Evolutionary conservation across 2,888 invertebrate species (phyloP).

Genomic region (Trachelus tabidus): DNA sequence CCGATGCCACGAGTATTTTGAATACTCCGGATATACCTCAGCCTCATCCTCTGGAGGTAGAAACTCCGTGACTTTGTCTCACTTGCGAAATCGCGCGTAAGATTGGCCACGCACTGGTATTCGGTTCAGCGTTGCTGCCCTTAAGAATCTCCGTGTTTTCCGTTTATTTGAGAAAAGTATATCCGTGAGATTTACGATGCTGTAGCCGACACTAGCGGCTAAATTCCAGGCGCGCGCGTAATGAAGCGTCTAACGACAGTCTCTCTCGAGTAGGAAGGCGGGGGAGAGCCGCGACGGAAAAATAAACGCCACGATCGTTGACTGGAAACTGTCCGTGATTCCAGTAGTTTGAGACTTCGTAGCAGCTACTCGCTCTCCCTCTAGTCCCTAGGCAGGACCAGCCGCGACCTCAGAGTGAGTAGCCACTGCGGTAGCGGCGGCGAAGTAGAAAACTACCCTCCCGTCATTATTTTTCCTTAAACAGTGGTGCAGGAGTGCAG

Average conservation of each 20-base stretch:
- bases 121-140: too few relatives aligned
- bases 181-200: background rate
- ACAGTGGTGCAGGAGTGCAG: constrained; percentile 29
- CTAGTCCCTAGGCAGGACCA: background rate
- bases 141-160: background rate
- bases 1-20: background rate
- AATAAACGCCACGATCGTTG: constrained; percentile 12
- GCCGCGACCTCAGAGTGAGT: constrained; percentile 7
- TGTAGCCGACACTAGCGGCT: constrained; percentile 30
- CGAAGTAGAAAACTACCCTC: constrained; percentile 30
- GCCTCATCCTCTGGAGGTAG: background rate
- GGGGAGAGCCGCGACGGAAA: background rate
- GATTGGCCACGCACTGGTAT: background rate
- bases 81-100: background rate
- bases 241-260: constrained; percentile 51
- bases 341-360: background rate
- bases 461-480: constrained; percentile 46
- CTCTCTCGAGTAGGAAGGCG: constrained; percentile 7
- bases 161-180: background rate
- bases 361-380: background rate
- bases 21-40: background rate
- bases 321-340: constrained; percentile 14
- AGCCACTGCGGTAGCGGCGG: background rate
- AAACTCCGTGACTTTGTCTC: background rate
- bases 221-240: constrained; percentile 41